Percentiles rank a stretch among this genome's conserved stretches.
These are phyloP conservation scores for Sebastes fasciatus DNA, from an alignment of 2,113 vertebrate species.

Conservation along the genomic window DNA sequence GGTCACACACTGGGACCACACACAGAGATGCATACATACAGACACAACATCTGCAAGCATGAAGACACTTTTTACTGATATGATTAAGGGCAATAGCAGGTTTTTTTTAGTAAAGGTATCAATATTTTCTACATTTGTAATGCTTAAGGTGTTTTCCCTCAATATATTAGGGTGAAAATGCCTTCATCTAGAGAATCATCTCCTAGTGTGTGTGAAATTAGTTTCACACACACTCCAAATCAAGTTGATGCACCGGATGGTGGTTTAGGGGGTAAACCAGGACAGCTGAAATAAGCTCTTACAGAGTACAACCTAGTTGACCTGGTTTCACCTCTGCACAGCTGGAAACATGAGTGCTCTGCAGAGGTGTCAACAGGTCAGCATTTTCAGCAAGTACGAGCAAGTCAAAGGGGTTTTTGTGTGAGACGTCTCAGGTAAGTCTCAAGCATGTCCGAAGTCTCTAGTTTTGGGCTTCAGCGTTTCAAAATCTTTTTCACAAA, in stretches of 20 bases:
- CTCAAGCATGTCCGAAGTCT: slow-evolving; percentile 14
- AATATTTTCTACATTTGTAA: not conserved
- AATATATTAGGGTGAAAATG: not conserved
- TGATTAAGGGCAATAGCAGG: not conserved
- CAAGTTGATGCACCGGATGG: slow-evolving; percentile 21
- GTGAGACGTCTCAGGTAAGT: slow-evolving; percentile 33
- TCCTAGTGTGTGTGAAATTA: not conserved
- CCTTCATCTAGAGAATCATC: not conserved
- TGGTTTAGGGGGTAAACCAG: slow-evolving; percentile 9
- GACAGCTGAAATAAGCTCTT: slow-evolving; percentile 26
- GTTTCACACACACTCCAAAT: not conserved
- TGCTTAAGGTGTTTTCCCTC: not conserved
- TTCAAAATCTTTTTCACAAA: not conserved
- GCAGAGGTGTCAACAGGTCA: slow-evolving; percentile 67
- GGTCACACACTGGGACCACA: slow-evolving; percentile 18
- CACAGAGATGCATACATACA: slow-evolving; percentile 4
- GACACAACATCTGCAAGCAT: slow-evolving; percentile 1
- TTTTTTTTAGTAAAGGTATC: not conserved
- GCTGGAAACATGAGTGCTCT: slow-evolving; percentile 66
- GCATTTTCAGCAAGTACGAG: slow-evolving; percentile 61
- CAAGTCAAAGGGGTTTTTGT: slow-evolving; percentile 37
- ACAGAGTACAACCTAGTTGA: slow-evolving; percentile 46
- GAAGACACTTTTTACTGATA: not conserved
- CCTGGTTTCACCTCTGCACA: slow-evolving; percentile 68
- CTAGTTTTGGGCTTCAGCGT: not conserved